These are phyloP conservation scores for Eupithecia tripunctaria DNA, from an alignment of 2,888 invertebrate species.

Conservation along the genomic window DNA sequence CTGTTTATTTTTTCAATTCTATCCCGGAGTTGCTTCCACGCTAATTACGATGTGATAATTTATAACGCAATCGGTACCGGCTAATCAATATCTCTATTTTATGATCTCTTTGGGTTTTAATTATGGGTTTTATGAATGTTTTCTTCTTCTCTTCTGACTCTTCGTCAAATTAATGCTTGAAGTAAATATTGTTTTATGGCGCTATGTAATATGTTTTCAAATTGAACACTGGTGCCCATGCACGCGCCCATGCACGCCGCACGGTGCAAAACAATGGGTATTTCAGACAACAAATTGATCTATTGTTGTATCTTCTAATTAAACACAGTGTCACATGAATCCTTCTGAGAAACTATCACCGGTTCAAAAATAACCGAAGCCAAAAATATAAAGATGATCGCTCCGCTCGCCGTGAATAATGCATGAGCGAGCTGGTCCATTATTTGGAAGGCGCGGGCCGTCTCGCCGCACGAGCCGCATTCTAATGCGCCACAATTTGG, in stretches of 20 bases:
- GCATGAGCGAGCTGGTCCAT: conserved; percentile 71
- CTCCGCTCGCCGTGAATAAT: conserved; percentile 68
- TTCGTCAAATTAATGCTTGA: too few species aligned
- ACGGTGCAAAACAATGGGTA: background rate
- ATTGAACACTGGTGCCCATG: background rate
- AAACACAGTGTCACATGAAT: conserved; percentile 12
- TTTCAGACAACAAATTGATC: background rate
- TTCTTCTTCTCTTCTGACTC: background rate
- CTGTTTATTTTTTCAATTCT: conserved; percentile 76
- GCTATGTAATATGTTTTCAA: background rate
- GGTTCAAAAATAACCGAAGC: conserved; percentile 52
- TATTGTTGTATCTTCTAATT: conserved; percentile 14
- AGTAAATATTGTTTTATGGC: background rate
- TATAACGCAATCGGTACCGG: conserved; percentile 58
- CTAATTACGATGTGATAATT: conserved; percentile 70
- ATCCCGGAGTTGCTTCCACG: conserved; percentile 59
- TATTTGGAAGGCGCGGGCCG: conserved; percentile 68
- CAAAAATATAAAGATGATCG: conserved; percentile 65
- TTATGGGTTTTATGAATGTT: conserved; percentile 21
- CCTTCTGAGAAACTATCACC: conserved; percentile 42
- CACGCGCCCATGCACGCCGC: too few species aligned
- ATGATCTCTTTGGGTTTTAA: conserved; percentile 41
- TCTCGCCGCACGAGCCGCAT: conserved; percentile 78
- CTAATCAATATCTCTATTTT: conserved; percentile 57
- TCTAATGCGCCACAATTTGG: conserved; percentile 70